phyloP scores from a whole-genome alignment of 1,140 invertebrate genomes.

The Samia ricini region DNA sequence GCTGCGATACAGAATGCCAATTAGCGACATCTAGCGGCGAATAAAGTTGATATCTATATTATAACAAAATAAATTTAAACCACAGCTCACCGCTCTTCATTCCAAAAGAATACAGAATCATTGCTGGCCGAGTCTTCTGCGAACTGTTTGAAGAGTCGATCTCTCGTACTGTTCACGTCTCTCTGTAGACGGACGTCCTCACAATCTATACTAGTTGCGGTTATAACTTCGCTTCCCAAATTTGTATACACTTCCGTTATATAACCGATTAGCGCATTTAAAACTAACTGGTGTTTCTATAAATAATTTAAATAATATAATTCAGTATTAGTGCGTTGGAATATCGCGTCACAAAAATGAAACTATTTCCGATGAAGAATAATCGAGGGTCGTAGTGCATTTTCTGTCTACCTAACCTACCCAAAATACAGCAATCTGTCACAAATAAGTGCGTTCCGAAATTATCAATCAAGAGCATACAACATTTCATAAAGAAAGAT shows the following conservation, averaged over 20 bases:
- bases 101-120: constrained; percentile 58
- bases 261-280: constrained; percentile 43
- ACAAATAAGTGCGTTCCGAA: no score
- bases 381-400: no score
- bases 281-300: constrained; percentile 44
- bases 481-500: no score
- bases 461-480: no score
- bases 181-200: constrained; percentile 20
- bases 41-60: no score
- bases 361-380: no score
- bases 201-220: constrained; percentile 28
- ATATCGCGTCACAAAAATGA: no score
- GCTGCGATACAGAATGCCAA: no score
- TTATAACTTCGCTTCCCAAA: constrained; percentile 28
- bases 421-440: no score
- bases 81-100: constrained; percentile 43
- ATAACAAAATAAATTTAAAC: constrained; percentile 1
- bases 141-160: constrained; percentile 34
- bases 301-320: neutral
- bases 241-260: constrained; percentile 36
- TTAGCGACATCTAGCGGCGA: no score
- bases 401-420: no score
- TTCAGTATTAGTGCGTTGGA: no score
- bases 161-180: constrained; percentile 35
- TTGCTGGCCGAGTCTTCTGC: constrained; percentile 49